Percentiles rank a stretch among this genome's conserved stretches.
Evolutionary conservation across 2,797 vertebrate genomes (phyloP).

Genomic region (Enteromius anoplus): DNA sequence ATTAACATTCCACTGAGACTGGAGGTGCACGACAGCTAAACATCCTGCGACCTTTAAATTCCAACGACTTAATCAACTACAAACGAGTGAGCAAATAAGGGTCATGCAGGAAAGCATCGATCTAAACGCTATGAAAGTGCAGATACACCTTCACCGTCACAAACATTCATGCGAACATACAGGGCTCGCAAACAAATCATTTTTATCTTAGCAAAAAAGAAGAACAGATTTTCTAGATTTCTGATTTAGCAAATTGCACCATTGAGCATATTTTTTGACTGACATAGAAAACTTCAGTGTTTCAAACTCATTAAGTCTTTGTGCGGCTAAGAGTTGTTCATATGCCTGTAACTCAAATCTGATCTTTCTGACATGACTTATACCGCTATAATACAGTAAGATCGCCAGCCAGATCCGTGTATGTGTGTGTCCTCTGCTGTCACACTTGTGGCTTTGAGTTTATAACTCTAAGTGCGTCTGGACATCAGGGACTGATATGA

Average conservation of each 20-base stretch:
- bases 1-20: slow-evolving; percentile 18
- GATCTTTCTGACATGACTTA: background rate
- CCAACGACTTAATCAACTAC: slow-evolving; percentile 29
- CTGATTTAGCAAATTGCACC: too few species aligned
- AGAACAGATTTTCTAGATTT: too few species aligned
- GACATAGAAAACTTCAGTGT: too few species aligned
- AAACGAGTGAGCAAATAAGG: slow-evolving; percentile 39
- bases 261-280: too few species aligned
- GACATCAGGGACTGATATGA: slow-evolving; percentile 34
- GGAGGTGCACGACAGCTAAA: background rate
- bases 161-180: background rate
- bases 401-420: background rate
- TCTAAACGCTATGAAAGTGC: slow-evolving; percentile 5
- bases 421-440: slow-evolving; percentile 30
- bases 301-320: background rate
- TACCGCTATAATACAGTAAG: background rate
- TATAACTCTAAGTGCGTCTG: slow-evolving; percentile 31
- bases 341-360: background rate
- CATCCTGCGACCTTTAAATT: slow-evolving; percentile 25
- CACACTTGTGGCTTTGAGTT: background rate
- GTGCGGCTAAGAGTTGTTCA: background rate
- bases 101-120: background rate
- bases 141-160: background rate
- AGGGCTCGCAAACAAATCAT: background rate
- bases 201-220: background rate